Percentiles rank a stretch among this genome's conserved stretches.
These are phyloP conservation scores for Chlorospingus flavigularis DNA, from an alignment of 2,797 vertebrate genomes.

Conservation along the genomic window DNA sequence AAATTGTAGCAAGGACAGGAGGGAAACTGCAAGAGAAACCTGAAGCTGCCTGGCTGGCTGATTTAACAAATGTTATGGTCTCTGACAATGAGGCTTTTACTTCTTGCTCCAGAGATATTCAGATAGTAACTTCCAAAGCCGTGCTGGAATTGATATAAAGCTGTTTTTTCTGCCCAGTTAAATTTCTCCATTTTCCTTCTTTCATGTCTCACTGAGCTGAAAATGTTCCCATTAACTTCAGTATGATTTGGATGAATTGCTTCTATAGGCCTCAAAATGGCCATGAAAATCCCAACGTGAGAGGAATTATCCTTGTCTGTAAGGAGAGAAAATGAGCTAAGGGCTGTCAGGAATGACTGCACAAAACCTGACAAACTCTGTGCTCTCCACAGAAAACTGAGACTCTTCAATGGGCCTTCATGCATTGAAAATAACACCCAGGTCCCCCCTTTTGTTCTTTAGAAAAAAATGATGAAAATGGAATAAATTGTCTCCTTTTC, in stretches of 20 bases:
- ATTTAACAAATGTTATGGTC: neutral
- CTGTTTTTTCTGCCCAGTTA: neutral
- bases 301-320: neutral
- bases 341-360: neutral
- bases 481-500: neutral
- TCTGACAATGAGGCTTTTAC: constrained; percentile 25
- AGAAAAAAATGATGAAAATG: neutral
- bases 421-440: neutral
- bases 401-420: neutral
- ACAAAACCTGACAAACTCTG: neutral
- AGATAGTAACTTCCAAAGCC: neutral
- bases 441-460: neutral
- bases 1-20: neutral
- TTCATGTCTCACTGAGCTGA: neutral
- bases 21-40: neutral
- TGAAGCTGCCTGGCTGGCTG: neutral
- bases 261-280: neutral
- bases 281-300: neutral
- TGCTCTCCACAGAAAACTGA: neutral
- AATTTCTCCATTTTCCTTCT: neutral
- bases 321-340: neutral
- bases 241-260: neutral
- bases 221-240: neutral
- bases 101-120: constrained; percentile 23
- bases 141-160: neutral